Conservation (phyloP, 1,140 invertebrate genomes). For the Macrobrachium rosenbergii region DNA sequence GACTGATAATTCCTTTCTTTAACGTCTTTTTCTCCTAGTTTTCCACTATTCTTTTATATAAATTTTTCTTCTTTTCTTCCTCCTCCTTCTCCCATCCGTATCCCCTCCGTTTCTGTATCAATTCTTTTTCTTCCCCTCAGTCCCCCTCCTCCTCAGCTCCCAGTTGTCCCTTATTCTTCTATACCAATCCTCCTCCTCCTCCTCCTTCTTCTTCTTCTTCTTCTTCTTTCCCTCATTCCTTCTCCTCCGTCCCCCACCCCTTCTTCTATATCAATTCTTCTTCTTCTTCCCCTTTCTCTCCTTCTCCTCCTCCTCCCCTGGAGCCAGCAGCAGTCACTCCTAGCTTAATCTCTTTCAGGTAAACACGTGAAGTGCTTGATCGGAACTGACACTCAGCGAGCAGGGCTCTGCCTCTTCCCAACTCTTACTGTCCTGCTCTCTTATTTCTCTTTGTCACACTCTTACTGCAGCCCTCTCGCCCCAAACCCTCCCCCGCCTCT, state of each 20-base stretch:
- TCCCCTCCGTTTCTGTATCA: background rate
- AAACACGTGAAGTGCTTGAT: constrained; percentile 61
- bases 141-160: background rate
- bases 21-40: too few relatives aligned
- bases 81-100: too few relatives aligned
- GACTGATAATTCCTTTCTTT: too few relatives aligned
- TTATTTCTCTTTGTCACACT: background rate
- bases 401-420: background rate
- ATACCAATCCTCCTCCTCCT: background rate
- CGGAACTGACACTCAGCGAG: constrained; percentile 49
- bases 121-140: background rate
- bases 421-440: background rate
- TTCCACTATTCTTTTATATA: too few relatives aligned
- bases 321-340: constrained; percentile 42
- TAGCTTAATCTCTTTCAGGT: constrained; percentile 61
- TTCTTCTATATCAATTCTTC: background rate
- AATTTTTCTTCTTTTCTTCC: too few relatives aligned
- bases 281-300: background rate
- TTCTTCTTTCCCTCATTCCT: background rate
- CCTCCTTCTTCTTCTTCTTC: background rate
- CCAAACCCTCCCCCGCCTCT: background rate
- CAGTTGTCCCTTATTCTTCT: background rate
- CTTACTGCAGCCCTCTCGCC: background rate
- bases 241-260: background rate
- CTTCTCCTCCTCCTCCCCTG: background rate